Conservation (phyloP, 2,797 vertebrate species). For the Gallirallus australis region DNA sequence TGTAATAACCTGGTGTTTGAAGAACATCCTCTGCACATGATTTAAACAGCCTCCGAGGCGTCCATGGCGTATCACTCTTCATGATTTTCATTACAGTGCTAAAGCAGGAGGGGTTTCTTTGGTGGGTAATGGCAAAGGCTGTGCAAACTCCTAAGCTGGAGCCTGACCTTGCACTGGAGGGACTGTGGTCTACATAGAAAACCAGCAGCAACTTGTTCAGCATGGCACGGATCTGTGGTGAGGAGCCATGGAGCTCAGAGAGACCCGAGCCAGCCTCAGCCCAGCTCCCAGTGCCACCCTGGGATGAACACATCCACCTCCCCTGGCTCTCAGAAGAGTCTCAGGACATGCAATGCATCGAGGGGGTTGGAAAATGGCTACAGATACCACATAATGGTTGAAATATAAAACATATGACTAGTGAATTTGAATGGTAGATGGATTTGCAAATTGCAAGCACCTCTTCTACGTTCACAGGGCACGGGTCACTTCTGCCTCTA, state of each 20-base stretch:
- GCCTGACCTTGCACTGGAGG: not conserved
- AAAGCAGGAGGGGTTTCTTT: rapidly evolving
- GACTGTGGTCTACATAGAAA: not conserved
- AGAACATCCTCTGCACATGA: not conserved
- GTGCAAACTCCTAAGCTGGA: not conserved
- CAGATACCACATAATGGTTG: not conserved
- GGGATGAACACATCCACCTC: not conserved
- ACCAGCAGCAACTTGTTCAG: rapidly evolving
- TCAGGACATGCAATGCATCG: rapidly evolving
- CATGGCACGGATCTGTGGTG: rapidly evolving
- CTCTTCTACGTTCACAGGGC: not conserved
- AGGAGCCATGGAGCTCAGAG: not conserved
- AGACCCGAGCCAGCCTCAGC: not conserved
- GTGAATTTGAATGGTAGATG: not conserved
- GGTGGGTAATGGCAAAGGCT: not conserved
- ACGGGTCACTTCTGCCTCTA: not conserved
- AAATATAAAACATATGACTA: not conserved
- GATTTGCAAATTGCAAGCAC: not conserved
- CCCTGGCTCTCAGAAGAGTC: not conserved
- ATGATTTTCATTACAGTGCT: not conserved
- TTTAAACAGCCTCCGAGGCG: not conserved
- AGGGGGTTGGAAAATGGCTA: not conserved
- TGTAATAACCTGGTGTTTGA: not conserved
- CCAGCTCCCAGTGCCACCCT: not conserved
- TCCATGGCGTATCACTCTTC: not conserved